Base-by-base conservation (phyloP, 2,888 invertebrate species). In the Thysanoteuthis rhombus region DNA sequence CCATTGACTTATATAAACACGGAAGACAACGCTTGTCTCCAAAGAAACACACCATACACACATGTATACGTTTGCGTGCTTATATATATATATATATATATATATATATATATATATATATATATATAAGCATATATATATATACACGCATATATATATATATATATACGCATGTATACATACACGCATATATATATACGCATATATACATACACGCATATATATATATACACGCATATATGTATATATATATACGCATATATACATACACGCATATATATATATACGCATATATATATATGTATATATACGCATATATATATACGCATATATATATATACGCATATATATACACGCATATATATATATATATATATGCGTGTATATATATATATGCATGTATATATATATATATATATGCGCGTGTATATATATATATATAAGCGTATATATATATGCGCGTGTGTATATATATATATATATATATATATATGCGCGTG, bases 171-270 rank as follows among this genome's bases (percentile, higher is more conserved):
- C 12, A 75, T 12, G n/a, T 16, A 16, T 16, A n/a, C 10, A 75
- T 10, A 6, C n/a, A n/a, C n/a, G 4, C 0, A n/a, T 6, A 32
- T 32, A 75, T 12, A 0, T 32, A 6, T n/a, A 0, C 1, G 16
- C n/a, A 8, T 10, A 8, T 10, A 75, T 75, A n/a, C n/a, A 75
- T 58, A 58, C 25, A 58, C 25, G 25, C 25, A 58, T 58, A 58
- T 58, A 58, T 58, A 58, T 58, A 58, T 58, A 58, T 58, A 58
- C 25, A 58, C 5, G 4, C 8, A 32, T 32, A n/a, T n/a, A n/a
- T n/a, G 36, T 90, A 36, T 36, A 16, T 90, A 36, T 36, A 39
- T 90, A n/a, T 16, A 39, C 28, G 28, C 4, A 8, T 90, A 16
- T 90, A 8, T n/a, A 22, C 4, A 22, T n/a, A 16, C 28, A 39